Evolutionary conservation across 2,888 invertebrate species (phyloP).

Genomic region (Agonopterix arenella): DNA sequence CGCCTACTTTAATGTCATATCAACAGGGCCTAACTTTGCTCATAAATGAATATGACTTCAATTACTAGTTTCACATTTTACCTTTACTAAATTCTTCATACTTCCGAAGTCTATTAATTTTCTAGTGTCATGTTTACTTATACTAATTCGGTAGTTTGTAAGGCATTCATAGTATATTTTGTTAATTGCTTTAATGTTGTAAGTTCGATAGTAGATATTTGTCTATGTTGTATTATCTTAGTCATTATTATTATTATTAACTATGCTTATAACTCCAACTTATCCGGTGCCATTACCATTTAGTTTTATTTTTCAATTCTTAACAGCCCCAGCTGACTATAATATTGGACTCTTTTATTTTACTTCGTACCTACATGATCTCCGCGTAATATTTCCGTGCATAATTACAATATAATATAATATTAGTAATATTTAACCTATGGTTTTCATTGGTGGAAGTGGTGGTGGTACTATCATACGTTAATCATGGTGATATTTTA

Average conservation of each 20-base stretch:
- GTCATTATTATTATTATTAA: neutral
- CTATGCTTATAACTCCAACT: neutral
- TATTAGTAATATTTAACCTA: neutral
- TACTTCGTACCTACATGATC: no score
- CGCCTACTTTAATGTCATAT: constrained; percentile 25
- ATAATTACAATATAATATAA: no score
- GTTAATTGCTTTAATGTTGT: neutral
- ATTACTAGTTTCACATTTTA: constrained; percentile 14
- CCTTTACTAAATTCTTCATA: constrained; percentile 2
- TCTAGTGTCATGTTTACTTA: no score
- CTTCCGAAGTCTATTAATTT: neutral
- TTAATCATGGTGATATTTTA: constrained; percentile 3
- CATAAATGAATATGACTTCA: constrained; percentile 24
- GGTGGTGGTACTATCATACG: neutral
- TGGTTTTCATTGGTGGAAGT: neutral
- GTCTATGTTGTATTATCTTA: neutral
- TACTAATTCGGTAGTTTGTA: neutral
- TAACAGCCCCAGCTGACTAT: neutral
- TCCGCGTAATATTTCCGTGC: no score
- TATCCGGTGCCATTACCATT: constrained; percentile 1
- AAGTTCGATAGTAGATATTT: neutral
- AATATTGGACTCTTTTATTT: no score
- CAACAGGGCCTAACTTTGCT: constrained; percentile 38
- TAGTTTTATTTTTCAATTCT: neutral
- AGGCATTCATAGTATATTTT: neutral